Conservation (phyloP, 2,888 invertebrate genomes). For the Heterodera filipjevi region DNA sequence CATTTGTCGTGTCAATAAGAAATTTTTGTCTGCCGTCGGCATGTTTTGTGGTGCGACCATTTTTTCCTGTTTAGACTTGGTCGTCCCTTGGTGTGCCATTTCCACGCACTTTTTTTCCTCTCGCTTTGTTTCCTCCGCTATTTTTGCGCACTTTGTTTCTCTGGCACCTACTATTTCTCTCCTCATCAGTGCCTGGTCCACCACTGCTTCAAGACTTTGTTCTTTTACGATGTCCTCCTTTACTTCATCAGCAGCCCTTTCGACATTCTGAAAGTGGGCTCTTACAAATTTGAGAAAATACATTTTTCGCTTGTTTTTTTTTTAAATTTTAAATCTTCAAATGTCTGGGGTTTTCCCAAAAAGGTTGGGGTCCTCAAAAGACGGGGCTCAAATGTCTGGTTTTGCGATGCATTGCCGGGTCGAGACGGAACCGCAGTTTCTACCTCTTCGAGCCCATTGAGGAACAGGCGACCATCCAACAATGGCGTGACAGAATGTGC, state of each 20-base stretch:
- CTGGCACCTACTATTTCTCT: neutral
- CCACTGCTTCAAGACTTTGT: constrained; percentile 2
- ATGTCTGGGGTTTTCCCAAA: too few relatives aligned
- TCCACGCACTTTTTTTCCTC: neutral
- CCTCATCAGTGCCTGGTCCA: neutral
- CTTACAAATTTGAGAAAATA: too few relatives aligned
- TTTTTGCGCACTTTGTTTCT: neutral
- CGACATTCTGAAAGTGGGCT: neutral
- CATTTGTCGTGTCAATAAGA: too few relatives aligned
- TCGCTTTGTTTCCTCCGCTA: neutral
- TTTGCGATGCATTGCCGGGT: too few relatives aligned
- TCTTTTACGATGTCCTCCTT: neutral
- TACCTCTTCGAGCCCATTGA: neutral
- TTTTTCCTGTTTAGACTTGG: neutral
- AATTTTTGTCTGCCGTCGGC: neutral
- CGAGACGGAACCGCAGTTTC: neutral
- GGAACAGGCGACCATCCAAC: neutral
- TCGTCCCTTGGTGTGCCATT: neutral
- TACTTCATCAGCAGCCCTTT: neutral
- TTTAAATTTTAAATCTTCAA: too few relatives aligned
- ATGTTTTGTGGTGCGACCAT: neutral
- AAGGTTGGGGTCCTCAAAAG: too few relatives aligned
- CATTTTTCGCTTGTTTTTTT: too few relatives aligned
- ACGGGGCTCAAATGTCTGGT: too few relatives aligned
- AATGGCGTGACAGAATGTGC: neutral